These are phyloP conservation scores for Ichneumoninae sp. DNA, from an alignment of 2,888 invertebrate species.

Conservation along the genomic window DNA sequence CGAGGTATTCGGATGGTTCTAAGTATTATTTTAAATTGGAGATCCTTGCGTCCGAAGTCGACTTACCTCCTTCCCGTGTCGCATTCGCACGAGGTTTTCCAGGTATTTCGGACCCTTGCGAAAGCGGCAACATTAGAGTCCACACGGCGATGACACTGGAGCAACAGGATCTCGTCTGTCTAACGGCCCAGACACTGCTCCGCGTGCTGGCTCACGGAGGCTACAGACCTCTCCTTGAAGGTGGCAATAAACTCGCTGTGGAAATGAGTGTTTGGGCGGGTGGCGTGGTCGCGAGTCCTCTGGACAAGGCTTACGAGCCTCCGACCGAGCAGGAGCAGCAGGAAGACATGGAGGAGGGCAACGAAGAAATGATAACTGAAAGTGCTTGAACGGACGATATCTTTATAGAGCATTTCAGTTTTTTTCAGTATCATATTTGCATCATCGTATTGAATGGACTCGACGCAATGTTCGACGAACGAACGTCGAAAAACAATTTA, in stretches of 20 bases:
- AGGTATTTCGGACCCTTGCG: constrained; percentile 96
- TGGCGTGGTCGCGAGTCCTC: constrained; percentile 94
- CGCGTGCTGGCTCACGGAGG: constrained; percentile 97
- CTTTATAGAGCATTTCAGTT: neutral
- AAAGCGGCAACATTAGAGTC: constrained; percentile 94
- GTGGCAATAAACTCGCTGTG: constrained; percentile 88
- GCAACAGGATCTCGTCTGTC: constrained; percentile 96
- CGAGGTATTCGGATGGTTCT: no score
- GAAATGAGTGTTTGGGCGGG: constrained; percentile 99
- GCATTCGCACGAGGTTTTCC: no score
- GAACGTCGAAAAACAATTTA: neutral
- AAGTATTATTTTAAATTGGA: no score
- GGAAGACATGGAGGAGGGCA: constrained; percentile 89
- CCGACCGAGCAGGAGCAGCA: constrained; percentile 90
- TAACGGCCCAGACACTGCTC: constrained; percentile 96
- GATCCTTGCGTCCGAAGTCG: no score
- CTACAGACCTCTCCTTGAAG: constrained; percentile 94
- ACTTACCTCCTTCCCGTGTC: no score
- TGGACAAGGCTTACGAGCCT: constrained; percentile 97
- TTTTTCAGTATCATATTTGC: constrained; percentile 3
- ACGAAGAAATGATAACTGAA: constrained; percentile 88
- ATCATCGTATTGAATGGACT: neutral
- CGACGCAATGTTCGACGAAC: neutral
- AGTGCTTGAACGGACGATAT: constrained; percentile 71
- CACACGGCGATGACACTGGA: constrained; percentile 96